These are phyloP conservation scores for Ranitomeya variabilis DNA, from an alignment of 2,113 vertebrate species.

Conservation along the genomic window DNA sequence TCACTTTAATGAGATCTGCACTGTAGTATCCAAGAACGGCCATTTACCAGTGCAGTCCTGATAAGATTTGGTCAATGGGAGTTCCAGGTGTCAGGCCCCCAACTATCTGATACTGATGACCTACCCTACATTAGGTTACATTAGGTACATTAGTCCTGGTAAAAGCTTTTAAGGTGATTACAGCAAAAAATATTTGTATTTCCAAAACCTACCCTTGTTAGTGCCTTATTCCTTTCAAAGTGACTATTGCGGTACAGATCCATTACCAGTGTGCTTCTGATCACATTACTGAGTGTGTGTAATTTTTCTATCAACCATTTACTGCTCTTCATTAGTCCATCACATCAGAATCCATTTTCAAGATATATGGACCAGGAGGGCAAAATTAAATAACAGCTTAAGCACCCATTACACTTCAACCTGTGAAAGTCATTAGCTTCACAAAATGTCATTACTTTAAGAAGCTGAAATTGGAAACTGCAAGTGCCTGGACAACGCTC, in stretches of 20 bases:
- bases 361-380: conserved; percentile 7
- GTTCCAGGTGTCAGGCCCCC: too few species aligned
- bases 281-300: conserved; percentile 16
- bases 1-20: too few species aligned
- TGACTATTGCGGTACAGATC: neutral
- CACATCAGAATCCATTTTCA: conserved; percentile 19
- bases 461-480: conserved; percentile 36
- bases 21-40: too few species aligned
- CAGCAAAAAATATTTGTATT: conserved; percentile 1
- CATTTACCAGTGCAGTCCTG: too few species aligned
- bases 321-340: conserved; percentile 6
- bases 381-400: conserved; percentile 45
- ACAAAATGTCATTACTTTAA: conserved; percentile 45
- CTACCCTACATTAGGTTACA: too few species aligned
- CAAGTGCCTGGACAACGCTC: conserved; percentile 30
- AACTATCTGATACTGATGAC: too few species aligned
- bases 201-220: neutral
- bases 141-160: too few species aligned
- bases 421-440: conserved; percentile 52
- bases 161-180: neutral
- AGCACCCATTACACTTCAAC: conserved; percentile 33
- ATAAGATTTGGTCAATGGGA: too few species aligned
- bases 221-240: conserved; percentile 6
- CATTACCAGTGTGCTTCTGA: neutral
- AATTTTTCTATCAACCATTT: conserved; percentile 32